Base-by-base conservation (phyloP, 2,797 vertebrate genomes). In the Cirrhinus mrigala region DNA sequence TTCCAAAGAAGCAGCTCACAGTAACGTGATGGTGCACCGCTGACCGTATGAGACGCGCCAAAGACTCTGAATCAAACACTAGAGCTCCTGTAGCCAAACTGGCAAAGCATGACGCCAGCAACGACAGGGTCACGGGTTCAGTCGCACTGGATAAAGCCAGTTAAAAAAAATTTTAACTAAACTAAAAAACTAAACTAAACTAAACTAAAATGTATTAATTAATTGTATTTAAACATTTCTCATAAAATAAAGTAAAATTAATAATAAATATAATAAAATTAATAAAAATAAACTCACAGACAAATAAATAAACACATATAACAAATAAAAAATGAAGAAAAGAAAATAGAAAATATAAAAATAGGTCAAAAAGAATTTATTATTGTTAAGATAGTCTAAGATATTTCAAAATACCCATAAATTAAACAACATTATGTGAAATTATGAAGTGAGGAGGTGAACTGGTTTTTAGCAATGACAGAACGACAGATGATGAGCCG, bases 1-100 rank as follows among this genome's bases (percentile, higher is more conserved):
- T 79, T 85, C 56, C 29, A 66, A 24, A 29, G 60, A 64, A 64
- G 60, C 14, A 64, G 24, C 60, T 64, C 60, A 64, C 46, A 80
- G 73, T 18, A 66, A 66, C 12, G 1, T 52, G 56, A 27, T 80
- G 64, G 29, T 40, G 9, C 33, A 16, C 29, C 9, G 64, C 66
- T 69, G 18, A 22, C 66, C 33, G 66, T 69, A 22, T 22, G 66
- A 69, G 64, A 68, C 29, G 9, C 8, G 18, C 64, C 64, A 37
- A 37, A 68, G 16, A 37, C 33, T 37, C 64, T 40, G 20, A 40
- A 40, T 69, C 68, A 69, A 11, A n/a, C 10, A 37, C 64, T 20
- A 37, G 64, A n/a, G 64, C 64, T 68, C 16, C 64, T 37, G 29
- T 16, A 29, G 62, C 6, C 12, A n/a, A 64, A 64, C 27, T 29